These are phyloP conservation scores for Tortricodes alternella DNA, from an alignment of 2,888 invertebrate species.

Conservation along the genomic window DNA sequence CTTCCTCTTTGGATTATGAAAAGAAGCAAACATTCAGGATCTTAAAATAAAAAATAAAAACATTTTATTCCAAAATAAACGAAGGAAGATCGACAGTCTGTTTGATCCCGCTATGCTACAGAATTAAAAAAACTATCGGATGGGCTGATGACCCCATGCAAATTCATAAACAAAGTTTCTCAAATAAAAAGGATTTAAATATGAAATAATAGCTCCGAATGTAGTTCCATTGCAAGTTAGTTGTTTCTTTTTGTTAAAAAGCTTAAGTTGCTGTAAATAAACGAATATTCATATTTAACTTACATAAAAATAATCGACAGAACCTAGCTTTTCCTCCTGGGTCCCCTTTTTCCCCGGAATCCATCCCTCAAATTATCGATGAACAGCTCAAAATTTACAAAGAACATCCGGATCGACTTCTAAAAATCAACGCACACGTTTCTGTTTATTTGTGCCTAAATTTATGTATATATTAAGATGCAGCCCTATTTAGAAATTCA, in stretches of 20 bases:
- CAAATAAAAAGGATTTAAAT: background rate
- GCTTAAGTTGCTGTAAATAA: background rate
- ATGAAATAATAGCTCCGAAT: background rate
- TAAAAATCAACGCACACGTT: too few relatives aligned
- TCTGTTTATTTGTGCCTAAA: too few relatives aligned
- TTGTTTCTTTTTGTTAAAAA: background rate
- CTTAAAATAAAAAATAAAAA: background rate
- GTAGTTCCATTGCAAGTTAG: background rate
- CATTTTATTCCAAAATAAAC: too few relatives aligned
- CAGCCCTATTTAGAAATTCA: too few relatives aligned
- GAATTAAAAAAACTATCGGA: background rate
- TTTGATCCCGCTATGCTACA: background rate
- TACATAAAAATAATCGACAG: too few relatives aligned
- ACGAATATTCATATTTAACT: background rate
- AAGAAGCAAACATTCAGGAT: background rate
- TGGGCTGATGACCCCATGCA: background rate
- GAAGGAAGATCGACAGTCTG: background rate
- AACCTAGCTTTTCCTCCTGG: too few relatives aligned
- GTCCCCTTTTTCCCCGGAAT: too few relatives aligned
- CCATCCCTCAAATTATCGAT: too few relatives aligned
- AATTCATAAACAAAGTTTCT: background rate
- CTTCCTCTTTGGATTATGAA: background rate
- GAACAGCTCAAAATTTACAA: too few relatives aligned
- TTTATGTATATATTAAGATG: too few relatives aligned
- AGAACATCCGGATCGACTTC: too few relatives aligned